phyloP scores from a whole-genome alignment of 2,797 vertebrate genomes.

The Phoebastria nigripes region DNA sequence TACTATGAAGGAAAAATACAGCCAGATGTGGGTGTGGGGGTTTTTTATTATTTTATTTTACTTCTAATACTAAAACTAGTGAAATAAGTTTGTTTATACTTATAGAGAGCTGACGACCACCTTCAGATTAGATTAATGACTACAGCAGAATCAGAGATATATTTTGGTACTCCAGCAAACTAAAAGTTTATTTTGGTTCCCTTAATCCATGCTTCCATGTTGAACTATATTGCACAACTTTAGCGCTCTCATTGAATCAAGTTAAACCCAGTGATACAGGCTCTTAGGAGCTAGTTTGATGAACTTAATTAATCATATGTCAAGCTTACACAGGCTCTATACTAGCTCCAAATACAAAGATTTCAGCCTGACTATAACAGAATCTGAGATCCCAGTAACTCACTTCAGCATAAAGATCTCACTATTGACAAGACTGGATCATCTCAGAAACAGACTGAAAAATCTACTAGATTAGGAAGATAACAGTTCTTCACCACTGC shows the following conservation, averaged over 20 bases:
- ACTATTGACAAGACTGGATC: neutral
- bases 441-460: neutral
- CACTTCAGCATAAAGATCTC: neutral
- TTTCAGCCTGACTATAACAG: neutral
- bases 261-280: neutral
- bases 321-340: neutral
- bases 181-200: neutral
- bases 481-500: neutral
- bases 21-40: rapidly evolving
- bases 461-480: neutral
- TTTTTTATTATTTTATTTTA: neutral
- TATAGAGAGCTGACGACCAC: neutral
- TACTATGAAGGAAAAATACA: neutral
- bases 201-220: neutral
- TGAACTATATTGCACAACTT: neutral
- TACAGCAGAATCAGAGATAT: neutral
- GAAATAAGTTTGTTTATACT: neutral
- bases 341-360: neutral
- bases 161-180: neutral
- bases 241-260: neutral
- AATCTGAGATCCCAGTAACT: neutral
- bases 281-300: neutral
- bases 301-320: neutral
- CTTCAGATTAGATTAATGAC: neutral
- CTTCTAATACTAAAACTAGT: neutral